phyloP scores from a whole-genome alignment of 2,797 vertebrate species.

The Iguana delicatissima region DNA sequence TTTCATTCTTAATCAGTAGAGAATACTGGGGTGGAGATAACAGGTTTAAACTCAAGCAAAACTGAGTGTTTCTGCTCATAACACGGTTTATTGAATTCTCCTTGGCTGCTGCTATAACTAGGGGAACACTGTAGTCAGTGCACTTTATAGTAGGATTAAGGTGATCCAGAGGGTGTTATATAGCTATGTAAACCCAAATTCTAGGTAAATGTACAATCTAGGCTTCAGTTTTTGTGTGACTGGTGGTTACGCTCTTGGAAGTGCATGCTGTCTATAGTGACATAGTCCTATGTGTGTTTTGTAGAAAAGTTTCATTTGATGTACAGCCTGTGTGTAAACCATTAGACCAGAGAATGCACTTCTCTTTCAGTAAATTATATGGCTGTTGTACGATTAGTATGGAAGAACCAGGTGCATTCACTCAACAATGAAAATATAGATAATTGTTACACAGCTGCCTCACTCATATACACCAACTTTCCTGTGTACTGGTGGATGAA shows the following conservation, averaged over 20 bases:
- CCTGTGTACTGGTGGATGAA: conserved; percentile 31
- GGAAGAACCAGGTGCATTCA: conserved; percentile 38
- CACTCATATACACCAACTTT: conserved; percentile 18
- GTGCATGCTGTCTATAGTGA: neutral
- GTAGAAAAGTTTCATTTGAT: neutral
- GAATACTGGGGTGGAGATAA: conserved; percentile 19
- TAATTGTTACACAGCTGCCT: conserved; percentile 36
- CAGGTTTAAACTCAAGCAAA: conserved; percentile 36
- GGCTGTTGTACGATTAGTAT: conserved; percentile 3
- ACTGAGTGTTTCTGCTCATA: no score
- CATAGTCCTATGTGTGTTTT: neutral
- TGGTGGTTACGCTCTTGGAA: neutral
- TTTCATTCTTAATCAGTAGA: no score
- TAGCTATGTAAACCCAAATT: neutral
- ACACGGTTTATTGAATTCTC: no score
- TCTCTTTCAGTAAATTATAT: conserved; percentile 29
- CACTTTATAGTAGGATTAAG: neutral
- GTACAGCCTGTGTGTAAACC: neutral
- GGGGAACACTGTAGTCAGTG: neutral
- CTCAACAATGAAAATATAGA: conserved; percentile 40
- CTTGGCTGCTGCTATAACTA: neutral
- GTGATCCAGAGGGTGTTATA: neutral
- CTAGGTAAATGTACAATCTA: neutral
- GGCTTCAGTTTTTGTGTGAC: no score
- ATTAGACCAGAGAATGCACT: conserved; percentile 7